A percentile compares a stretch with the other conserved stretches of the same genome.
Conservation (phyloP, 2,797 vertebrate genomes). For the Acipenser ruthenus region DNA sequence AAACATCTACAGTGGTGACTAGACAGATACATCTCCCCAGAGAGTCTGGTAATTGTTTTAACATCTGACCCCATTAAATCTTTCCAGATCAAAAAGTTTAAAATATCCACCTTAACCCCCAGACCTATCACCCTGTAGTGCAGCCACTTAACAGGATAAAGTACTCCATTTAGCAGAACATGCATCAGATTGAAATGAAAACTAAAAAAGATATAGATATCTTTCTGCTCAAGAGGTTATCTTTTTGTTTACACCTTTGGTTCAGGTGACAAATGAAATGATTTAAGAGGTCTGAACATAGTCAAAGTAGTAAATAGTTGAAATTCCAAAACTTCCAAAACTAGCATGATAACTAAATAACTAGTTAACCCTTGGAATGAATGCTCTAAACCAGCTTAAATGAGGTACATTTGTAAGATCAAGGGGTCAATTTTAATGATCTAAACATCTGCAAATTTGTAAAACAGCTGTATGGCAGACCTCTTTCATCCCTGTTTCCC, state of each 20-base stretch:
- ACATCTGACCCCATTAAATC: slow-evolving; percentile 35
- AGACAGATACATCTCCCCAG: slow-evolving; percentile 7
- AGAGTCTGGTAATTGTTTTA: slow-evolving; percentile 27
- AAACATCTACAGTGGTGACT: slow-evolving; percentile 14
- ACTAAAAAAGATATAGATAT: background rate
- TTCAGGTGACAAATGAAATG: background rate
- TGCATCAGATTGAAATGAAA: background rate
- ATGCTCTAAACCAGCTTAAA: no score
- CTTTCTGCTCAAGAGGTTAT: background rate
- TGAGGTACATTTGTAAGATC: no score
- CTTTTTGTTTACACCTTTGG: slow-evolving; percentile 2
- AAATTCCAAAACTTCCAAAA: no score
- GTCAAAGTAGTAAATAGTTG: no score
- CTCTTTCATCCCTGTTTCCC: no score
- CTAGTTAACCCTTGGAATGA: no score
- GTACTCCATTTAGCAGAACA: background rate
- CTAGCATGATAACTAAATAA: no score
- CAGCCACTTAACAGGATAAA: slow-evolving; percentile 3
- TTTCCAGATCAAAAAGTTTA: slow-evolving; percentile 37
- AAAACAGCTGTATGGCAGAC: no score
- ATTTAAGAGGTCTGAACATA: background rate
- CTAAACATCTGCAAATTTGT: no score
- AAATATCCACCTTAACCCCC: slow-evolving; percentile 25
- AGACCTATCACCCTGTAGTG: background rate
- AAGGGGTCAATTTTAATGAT: no score